These are phyloP conservation scores for Agapostemon virescens DNA, from an alignment of 2,888 invertebrate genomes.

Conservation along the genomic window DNA sequence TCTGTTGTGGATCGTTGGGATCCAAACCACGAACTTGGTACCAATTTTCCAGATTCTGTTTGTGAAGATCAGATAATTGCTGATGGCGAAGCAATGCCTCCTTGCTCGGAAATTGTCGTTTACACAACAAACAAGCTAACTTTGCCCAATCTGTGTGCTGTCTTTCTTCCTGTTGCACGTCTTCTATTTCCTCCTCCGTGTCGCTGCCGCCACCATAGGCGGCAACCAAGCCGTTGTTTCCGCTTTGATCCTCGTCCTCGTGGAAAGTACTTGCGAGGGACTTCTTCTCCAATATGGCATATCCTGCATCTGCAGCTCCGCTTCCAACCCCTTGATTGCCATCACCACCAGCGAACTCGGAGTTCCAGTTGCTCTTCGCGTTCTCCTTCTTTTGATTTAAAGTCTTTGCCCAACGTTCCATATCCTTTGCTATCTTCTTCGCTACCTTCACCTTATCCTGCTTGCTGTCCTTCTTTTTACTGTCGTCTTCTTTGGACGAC, in stretches of 20 bases:
- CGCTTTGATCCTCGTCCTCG: conserved; percentile 77
- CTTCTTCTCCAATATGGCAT: conserved; percentile 93
- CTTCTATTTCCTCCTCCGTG: conserved; percentile 87
- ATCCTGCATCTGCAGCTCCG: conserved; percentile 95
- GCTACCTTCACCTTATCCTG: conserved; percentile 98
- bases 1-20: conserved; percentile 80
- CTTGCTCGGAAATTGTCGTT: conserved; percentile 94
- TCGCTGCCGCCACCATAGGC: conserved; percentile 90
- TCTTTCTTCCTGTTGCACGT: conserved; percentile 81
- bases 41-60: conserved; percentile 88
- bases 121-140: conserved; percentile 96
- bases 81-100: conserved; percentile 95
- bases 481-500: conserved; percentile 82
- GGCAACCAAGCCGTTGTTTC: conserved; percentile 85
- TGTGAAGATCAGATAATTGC: conserved; percentile 96
- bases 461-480: conserved; percentile 88
- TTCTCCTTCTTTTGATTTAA: conserved; percentile 96
- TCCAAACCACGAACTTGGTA: conserved; percentile 80
- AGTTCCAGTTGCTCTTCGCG: conserved; percentile 79
- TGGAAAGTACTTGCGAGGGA: conserved; percentile 76
- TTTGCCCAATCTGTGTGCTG: conserved; percentile 90
- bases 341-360: conserved; percentile 73
- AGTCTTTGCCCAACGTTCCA: conserved; percentile 98
- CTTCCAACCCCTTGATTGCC: conserved; percentile 82
- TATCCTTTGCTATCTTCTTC: conserved; percentile 97